A percentile compares a stretch with the other conserved stretches of the same genome.
Evolutionary conservation across 2,797 vertebrate genomes (phyloP).

Genomic region (Balearica regulorum): DNA sequence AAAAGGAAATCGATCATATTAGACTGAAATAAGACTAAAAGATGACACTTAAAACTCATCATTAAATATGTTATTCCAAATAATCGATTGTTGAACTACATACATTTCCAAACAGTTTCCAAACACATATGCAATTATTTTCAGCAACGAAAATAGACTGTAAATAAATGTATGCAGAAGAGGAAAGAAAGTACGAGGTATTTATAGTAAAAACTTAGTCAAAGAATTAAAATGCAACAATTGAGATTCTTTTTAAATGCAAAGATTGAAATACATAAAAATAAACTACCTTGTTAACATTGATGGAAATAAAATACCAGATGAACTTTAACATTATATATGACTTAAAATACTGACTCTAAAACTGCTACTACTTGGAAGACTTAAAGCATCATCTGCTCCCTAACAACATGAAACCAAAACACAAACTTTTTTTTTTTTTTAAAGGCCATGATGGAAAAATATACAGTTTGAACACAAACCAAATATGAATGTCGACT

Average conservation of each 20-base stretch:
- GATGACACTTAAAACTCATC: neutral
- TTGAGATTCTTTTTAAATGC: neutral
- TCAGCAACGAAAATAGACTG: neutral
- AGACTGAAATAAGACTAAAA: neutral
- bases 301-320: neutral
- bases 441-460: conserved; percentile 6
- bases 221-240: neutral
- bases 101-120: neutral
- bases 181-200: neutral
- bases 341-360: conserved; percentile 78
- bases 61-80: neutral
- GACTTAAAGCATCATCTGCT: conserved; percentile 75
- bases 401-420: conserved; percentile 69
- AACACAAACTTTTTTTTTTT: neutral
- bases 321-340: neutral
- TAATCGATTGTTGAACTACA: neutral
- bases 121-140: neutral
- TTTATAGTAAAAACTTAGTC: neutral
- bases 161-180: neutral
- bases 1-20: neutral
- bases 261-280: neutral
- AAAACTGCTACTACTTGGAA: conserved; percentile 75
- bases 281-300: neutral
- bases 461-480: conserved; percentile 75
- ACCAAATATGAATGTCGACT: conserved; percentile 84